A percentile compares a stretch with the other conserved stretches of the same genome.
Evolutionary conservation across 1,140 invertebrate genomes (phyloP).

Genomic region (Hyles vespertilio): DNA sequence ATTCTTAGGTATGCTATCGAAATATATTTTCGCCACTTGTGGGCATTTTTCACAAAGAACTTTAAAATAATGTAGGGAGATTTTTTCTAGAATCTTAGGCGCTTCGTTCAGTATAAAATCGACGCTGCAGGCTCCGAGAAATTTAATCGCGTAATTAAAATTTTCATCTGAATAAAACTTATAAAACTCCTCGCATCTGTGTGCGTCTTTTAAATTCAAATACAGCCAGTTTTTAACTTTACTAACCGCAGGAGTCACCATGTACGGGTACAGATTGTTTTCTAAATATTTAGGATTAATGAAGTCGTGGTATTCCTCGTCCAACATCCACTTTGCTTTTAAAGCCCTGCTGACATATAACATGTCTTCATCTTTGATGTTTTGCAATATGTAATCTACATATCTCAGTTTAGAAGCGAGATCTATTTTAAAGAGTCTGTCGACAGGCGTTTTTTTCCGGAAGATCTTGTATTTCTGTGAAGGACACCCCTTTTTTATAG

Average conservation of each 20-base stretch:
- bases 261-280: slow-evolving; percentile 38
- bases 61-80: slow-evolving; percentile 38
- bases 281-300: slow-evolving; percentile 47
- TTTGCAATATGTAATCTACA: slow-evolving; percentile 44
- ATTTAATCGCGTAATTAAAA: slow-evolving; percentile 42
- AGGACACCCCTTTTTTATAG: slow-evolving; percentile 14
- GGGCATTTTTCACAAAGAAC: slow-evolving; percentile 13
- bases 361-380: slow-evolving; percentile 46
- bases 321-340: slow-evolving; percentile 41
- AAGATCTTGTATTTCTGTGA: slow-evolving; percentile 24
- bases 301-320: slow-evolving; percentile 30
- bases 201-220: slow-evolving; percentile 30
- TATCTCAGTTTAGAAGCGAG: slow-evolving; percentile 41
- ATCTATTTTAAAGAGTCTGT: slow-evolving; percentile 54
- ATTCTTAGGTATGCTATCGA: background rate
- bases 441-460: slow-evolving; percentile 36
- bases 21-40: slow-evolving; percentile 19
- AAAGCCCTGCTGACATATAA: slow-evolving; percentile 50
- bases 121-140: slow-evolving; percentile 34
- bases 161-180: slow-evolving; percentile 36
- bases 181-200: slow-evolving; percentile 47
- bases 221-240: slow-evolving; percentile 54
- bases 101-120: slow-evolving; percentile 37
- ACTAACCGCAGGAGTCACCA: slow-evolving; percentile 45
- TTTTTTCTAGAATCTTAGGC: slow-evolving; percentile 30